Percentiles rank a stretch among this genome's conserved stretches.
These are phyloP conservation scores for Pegoplata infirma DNA, from an alignment of 2,888 invertebrate genomes.

Conservation along the genomic window DNA sequence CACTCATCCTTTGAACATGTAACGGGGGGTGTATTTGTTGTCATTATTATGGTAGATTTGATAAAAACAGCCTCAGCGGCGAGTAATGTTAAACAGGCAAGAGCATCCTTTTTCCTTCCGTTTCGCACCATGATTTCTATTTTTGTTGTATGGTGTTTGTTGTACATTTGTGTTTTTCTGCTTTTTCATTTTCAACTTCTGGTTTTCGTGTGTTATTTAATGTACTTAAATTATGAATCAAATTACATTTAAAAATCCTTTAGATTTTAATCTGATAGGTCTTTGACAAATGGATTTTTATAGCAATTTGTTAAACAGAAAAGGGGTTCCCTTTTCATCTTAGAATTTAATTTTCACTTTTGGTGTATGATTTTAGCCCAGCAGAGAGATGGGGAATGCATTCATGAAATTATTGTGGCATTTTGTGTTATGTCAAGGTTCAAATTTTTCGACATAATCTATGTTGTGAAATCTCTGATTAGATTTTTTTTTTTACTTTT, in stretches of 20 bases:
- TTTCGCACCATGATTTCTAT: constrained; percentile 55
- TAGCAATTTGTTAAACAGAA: constrained; percentile 73
- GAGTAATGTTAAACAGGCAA: constrained; percentile 15
- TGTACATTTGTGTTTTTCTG: no score
- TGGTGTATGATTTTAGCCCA: background rate
- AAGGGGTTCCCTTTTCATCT: constrained; percentile 36
- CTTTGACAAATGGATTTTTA: constrained; percentile 76
- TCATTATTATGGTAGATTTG: constrained; percentile 68
- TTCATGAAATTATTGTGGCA: constrained; percentile 48
- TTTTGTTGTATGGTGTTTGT: constrained; percentile 69
- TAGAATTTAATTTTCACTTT: constrained; percentile 73
- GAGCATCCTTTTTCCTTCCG: constrained; percentile 59
- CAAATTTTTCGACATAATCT: constrained; percentile 61
- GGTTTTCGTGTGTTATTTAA: constrained; percentile 56
- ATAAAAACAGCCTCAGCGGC: constrained; percentile 28
- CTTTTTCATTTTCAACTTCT: constrained; percentile 67
- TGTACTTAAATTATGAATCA: constrained; percentile 71
- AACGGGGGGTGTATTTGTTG: constrained; percentile 74
- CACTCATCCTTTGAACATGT: constrained; percentile 15
- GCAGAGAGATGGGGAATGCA: constrained; percentile 11
- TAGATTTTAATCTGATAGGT: constrained; percentile 75
- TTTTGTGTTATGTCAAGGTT: constrained; percentile 58
- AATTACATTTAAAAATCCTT: constrained; percentile 77
- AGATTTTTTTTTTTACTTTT: constrained; percentile 41
- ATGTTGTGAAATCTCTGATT: constrained; percentile 74